Percentiles rank a stretch among this genome's conserved stretches.
phyloP scores from a whole-genome alignment of 2,797 vertebrate species.

The Trachurus trachurus region DNA sequence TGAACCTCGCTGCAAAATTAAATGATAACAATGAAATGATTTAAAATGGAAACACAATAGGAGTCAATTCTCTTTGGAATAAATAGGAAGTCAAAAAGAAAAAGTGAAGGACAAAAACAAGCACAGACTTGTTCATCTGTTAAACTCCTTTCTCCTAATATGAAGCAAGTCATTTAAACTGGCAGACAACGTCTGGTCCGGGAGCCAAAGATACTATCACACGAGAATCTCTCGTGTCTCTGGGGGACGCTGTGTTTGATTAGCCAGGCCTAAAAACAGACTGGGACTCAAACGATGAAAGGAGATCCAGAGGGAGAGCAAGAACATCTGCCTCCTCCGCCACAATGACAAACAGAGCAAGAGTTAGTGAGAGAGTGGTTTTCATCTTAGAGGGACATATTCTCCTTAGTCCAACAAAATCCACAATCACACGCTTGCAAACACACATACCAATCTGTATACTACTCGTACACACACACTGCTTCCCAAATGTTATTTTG shows the following conservation, averaged over 20 bases:
- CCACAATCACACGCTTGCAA: slow-evolving; percentile 62
- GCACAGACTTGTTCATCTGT: slow-evolving; percentile 55
- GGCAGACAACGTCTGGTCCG: slow-evolving; percentile 41
- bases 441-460: slow-evolving; percentile 30
- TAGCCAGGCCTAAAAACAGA: slow-evolving; percentile 78
- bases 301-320: slow-evolving; percentile 63
- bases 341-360: slow-evolving; percentile 65
- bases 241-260: slow-evolving; percentile 71
- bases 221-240: slow-evolving; percentile 72
- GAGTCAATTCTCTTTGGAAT: slow-evolving; percentile 13
- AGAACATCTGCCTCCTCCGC: slow-evolving; percentile 76
- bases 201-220: slow-evolving; percentile 79
- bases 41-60: slow-evolving; percentile 11
- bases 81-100: slow-evolving; percentile 39
- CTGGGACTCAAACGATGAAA: slow-evolving; percentile 72
- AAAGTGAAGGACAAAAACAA: slow-evolving; percentile 38
- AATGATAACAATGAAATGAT: not conserved
- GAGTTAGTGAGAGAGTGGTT: slow-evolving; percentile 30
- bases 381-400: slow-evolving; percentile 37
- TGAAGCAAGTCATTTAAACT: slow-evolving; percentile 65
- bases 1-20: not conserved
- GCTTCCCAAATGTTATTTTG: slow-evolving; percentile 32
- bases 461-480: not conserved
- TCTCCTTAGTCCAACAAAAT: slow-evolving; percentile 52
- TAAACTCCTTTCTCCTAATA: slow-evolving; percentile 56